These are phyloP conservation scores for Halcyon smyrnensis DNA, from an alignment of 2,797 vertebrate species.

Conservation along the genomic window DNA sequence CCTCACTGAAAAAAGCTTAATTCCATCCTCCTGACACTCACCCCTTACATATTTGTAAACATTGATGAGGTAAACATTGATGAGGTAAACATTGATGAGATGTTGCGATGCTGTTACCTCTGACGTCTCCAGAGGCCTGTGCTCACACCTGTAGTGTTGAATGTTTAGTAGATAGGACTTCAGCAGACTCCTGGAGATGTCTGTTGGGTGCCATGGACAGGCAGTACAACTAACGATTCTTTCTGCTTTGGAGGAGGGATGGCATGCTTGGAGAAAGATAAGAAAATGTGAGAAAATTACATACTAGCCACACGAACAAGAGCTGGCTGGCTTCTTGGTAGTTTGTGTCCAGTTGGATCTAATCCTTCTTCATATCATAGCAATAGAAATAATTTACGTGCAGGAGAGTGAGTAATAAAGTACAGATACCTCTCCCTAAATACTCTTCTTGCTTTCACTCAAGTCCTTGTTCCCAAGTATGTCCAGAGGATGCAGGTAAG, in stretches of 20 bases:
- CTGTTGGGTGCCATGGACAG: background rate
- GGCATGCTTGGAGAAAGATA: background rate
- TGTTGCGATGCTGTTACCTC: background rate
- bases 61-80: no score
- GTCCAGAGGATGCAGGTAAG: background rate
- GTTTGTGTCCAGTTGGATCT: background rate
- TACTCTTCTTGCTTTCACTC: background rate
- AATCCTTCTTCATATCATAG: background rate
- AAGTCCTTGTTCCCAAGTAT: background rate
- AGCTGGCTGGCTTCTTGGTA: background rate
- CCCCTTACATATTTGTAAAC: no score
- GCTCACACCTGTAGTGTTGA: background rate
- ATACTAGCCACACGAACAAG: background rate
- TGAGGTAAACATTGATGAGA: no score
- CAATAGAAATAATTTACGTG: background rate
- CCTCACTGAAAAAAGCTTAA: no score
- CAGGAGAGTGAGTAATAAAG: background rate
- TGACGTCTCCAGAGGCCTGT: background rate
- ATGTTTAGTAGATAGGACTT: background rate
- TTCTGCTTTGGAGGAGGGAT: accelerated
- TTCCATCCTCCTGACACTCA: no score
- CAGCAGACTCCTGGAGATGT: background rate
- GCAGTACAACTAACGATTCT: background rate
- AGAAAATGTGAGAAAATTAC: background rate
- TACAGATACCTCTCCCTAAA: background rate